phyloP scores from a whole-genome alignment of 2,113 vertebrate genomes.

The Polypterus senegalus region DNA sequence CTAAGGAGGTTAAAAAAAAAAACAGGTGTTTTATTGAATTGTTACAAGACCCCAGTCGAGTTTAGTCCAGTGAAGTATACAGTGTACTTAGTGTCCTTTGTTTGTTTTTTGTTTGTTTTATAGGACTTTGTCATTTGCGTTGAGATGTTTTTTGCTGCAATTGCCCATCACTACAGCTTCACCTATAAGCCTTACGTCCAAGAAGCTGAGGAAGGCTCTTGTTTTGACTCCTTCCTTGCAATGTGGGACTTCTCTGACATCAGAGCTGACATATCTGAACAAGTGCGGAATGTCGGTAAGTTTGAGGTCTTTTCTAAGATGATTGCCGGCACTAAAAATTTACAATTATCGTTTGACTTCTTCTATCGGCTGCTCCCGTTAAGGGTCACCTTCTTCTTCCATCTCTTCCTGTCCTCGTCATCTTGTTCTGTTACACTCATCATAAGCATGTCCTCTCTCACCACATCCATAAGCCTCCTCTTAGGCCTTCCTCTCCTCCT shows the following conservation, averaged over 20 bases:
- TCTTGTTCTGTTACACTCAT: no score
- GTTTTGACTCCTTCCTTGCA: slow-evolving; percentile 92
- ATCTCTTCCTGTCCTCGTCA: no score
- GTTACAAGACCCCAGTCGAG: background rate
- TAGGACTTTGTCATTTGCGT: slow-evolving; percentile 96
- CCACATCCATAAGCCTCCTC: no score
- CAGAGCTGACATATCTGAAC: slow-evolving; percentile 86
- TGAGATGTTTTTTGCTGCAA: slow-evolving; percentile 94
- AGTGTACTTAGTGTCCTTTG: background rate
- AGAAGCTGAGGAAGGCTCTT: slow-evolving; percentile 87
- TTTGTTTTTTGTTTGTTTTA: slow-evolving; percentile 9
- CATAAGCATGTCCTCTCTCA: no score
- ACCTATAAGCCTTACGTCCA: slow-evolving; percentile 93
- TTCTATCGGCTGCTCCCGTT: no score
- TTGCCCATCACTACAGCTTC: slow-evolving; percentile 93
- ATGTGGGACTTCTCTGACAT: slow-evolving; percentile 98
- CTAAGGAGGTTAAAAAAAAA: background rate
- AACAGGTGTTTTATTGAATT: background rate
- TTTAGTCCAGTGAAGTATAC: no score
- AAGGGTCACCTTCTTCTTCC: no score
- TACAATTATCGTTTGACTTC: no score
- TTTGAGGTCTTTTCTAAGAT: slow-evolving; percentile 5
- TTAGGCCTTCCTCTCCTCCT: no score
- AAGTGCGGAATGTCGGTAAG: slow-evolving; percentile 94
- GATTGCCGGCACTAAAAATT: no score